Conservation (phyloP, 2,113 vertebrate genomes). For the Hypomesus transpacificus region DNA sequence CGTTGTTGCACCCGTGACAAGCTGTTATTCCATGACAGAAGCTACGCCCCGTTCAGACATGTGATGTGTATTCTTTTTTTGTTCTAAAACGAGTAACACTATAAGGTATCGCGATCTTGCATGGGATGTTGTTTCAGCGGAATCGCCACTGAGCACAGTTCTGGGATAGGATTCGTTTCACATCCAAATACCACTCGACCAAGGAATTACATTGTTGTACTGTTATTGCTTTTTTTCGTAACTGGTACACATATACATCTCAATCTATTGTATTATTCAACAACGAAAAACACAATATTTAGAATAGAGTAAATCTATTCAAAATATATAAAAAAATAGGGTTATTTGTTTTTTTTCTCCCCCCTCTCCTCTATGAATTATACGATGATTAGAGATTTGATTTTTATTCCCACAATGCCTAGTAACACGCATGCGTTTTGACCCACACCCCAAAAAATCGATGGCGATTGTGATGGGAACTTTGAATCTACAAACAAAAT, state of each 20-base stretch:
- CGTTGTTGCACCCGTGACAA: not conserved
- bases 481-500: too few relatives aligned
- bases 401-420: slow-evolving; percentile 75
- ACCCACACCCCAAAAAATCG: not conserved
- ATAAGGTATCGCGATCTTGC: slow-evolving; percentile 12
- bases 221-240: too few relatives aligned
- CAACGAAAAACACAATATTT: not conserved
- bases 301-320: too few relatives aligned
- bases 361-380: too few relatives aligned
- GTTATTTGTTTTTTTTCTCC: too few relatives aligned
- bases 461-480: too few relatives aligned
- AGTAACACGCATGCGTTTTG: slow-evolving; percentile 77
- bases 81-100: too few relatives aligned
- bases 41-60: too few relatives aligned
- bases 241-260: not conserved
- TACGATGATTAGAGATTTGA: slow-evolving; percentile 24
- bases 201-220: not conserved
- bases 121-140: not conserved
- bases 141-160: not conserved
- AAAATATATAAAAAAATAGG: too few relatives aligned
- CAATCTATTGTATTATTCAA: not conserved
- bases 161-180: not conserved
- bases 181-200: not conserved
- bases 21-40: not conserved
- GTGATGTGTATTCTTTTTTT: too few relatives aligned